Base-by-base conservation (phyloP, 1,140 invertebrate species). In the Ostrea edulis region DNA sequence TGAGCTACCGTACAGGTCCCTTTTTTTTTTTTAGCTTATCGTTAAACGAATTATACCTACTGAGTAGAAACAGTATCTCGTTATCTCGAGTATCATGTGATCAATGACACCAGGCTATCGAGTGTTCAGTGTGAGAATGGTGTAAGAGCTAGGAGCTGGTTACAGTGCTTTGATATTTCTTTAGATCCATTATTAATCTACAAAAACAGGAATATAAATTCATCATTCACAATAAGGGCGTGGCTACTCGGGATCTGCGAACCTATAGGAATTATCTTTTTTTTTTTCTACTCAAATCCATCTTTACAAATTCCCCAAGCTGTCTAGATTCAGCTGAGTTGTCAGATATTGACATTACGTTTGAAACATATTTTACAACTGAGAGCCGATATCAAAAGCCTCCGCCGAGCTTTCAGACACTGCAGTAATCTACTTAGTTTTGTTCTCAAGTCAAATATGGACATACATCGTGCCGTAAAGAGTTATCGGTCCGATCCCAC, bases 401-500 rank as follows among this genome's bases (percentile, higher is more conserved):
- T 17, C 20, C n/a, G 17, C 55, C 14, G 55, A n/a, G 17, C n/a
- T 62, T 62, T 62, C 55, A 62, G n/a, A 62, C 55, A 62, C 55
- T 20, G 14, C 55, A 20, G 17, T 62, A 20, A 62, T 62, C 7
- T 20, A 17, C 17, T 62, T 44, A 44, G 35, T 20, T 62, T 62
- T 17, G 55, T 62, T 62, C 55, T 62, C 14, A 17, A 20, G 7
- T 62, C 68, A 77, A 77, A 77, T 77, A 77, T 77, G 68, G 68
- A 77, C 29, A 77, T 9, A 3, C 68, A 77, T 77, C 68, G 25
- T 8, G 25, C 14, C 2, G 29, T 77, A 9, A 77, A 77, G 29
- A 25, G 68, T 77, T 25, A 77, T 17, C 11, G 68, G 25, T 77
- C 68, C 11, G 68, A 77, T 11, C 68, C 68, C 4, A 77, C 68